Percentiles rank a stretch among this genome's conserved stretches.
Conservation (phyloP, 2,113 vertebrate species). For the Thalassoma bifasciatum region DNA sequence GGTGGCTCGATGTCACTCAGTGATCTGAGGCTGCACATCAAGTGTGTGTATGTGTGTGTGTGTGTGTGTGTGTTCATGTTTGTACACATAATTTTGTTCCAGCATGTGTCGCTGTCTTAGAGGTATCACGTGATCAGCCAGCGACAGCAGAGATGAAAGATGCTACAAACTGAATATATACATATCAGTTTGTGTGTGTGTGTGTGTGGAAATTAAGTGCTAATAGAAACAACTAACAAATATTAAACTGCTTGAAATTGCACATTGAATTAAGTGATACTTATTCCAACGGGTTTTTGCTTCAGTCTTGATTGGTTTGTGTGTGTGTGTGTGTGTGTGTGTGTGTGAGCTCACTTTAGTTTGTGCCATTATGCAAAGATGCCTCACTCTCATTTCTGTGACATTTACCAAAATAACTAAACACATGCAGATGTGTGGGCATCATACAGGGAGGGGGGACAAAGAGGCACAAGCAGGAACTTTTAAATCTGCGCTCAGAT, state of each 20-base stretch:
- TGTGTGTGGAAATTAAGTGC: too few species aligned
- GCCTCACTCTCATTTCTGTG: not conserved
- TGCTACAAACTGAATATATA: not conserved
- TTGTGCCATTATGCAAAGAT: not conserved
- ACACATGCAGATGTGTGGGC: not conserved
- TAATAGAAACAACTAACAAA: too few species aligned
- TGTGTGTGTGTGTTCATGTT: slow-evolving; percentile 1
- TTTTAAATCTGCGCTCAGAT: slow-evolving; percentile 42
- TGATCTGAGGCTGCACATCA: slow-evolving; percentile 47
- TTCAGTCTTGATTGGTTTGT: too few species aligned
- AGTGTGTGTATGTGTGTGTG: slow-evolving; percentile 6
- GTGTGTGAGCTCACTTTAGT: not conserved
- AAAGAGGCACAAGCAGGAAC: not conserved
- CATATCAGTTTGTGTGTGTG: not conserved
- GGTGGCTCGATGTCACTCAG: slow-evolving; percentile 30
- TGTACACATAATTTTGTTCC: not conserved
- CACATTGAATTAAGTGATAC: too few species aligned
- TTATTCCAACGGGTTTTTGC: too few species aligned
- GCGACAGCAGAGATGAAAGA: slow-evolving; percentile 40
- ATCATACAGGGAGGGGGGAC: slow-evolving; percentile 1
- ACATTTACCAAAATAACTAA: slow-evolving; percentile 35
- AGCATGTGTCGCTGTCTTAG: slow-evolving; percentile 13
- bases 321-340: not conserved
- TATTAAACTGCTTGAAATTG: too few species aligned
- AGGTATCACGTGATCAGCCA: slow-evolving; percentile 31